A percentile compares a stretch with the other conserved stretches of the same genome.
phyloP scores from a whole-genome alignment of 2,113 vertebrate genomes.

The Xiphophorus maculatus region DNA sequence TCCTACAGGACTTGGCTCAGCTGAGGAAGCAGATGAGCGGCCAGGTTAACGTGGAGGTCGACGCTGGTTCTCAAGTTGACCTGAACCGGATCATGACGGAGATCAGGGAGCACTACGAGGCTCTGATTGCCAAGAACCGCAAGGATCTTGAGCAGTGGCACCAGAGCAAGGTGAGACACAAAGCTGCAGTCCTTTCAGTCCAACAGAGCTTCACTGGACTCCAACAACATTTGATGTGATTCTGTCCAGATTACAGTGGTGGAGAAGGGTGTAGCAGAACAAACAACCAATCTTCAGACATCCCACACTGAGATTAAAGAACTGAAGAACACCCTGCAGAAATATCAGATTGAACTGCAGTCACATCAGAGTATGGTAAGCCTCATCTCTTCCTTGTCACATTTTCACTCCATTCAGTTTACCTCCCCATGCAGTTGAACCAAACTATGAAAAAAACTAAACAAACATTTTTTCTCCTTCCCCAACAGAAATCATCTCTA shows the following conservation, averaged over 20 bases:
- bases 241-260: constrained; percentile 77
- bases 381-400: too few relatives aligned
- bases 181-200: neutral
- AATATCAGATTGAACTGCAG: constrained; percentile 86
- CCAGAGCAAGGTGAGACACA: constrained; percentile 69
- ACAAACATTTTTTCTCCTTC: neutral
- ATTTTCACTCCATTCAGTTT: neutral
- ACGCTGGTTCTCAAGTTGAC: constrained; percentile 74
- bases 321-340: constrained; percentile 79
- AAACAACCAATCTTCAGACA: constrained; percentile 76
- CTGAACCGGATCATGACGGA: constrained; percentile 70
- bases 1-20: constrained; percentile 62
- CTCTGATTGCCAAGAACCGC: constrained; percentile 78
- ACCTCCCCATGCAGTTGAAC: neutral
- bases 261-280: constrained; percentile 78
- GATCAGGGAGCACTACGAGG: constrained; percentile 86
- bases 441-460: neutral
- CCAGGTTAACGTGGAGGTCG: constrained; percentile 79
- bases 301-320: constrained; percentile 81
- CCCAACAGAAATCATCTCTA: constrained; percentile 80
- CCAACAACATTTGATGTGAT: constrained; percentile 8
- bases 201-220: neutral
- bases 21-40: constrained; percentile 57
- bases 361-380: constrained; percentile 84
- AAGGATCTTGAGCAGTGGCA: constrained; percentile 82